Conservation (phyloP, 2,113 vertebrate genomes). For the Lepus americanus region DNA sequence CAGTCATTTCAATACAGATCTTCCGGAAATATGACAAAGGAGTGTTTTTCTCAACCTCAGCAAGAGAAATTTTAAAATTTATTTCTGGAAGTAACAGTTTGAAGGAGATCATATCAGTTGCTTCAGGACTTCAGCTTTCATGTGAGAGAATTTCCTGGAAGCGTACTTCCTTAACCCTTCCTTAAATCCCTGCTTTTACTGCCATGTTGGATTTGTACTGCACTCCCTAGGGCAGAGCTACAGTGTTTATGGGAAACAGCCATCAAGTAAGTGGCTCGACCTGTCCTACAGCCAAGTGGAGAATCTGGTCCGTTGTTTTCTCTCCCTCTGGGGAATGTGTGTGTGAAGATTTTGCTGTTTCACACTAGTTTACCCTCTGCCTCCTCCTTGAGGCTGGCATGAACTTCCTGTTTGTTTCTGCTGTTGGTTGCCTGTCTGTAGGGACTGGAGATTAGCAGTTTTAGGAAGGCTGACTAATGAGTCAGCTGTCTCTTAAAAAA, state of each 20-base stretch:
- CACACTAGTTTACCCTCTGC: neutral
- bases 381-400: neutral
- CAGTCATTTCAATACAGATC: neutral
- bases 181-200: neutral
- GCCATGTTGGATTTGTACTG: constrained; percentile 26
- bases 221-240: constrained; percentile 39
- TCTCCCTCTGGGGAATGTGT: constrained; percentile 77
- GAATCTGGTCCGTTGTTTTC: constrained; percentile 85
- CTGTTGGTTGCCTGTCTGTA: neutral
- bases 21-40: neutral
- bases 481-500: constrained; percentile 16
- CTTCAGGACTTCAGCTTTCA: neutral
- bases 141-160: constrained; percentile 64
- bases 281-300: constrained; percentile 82
- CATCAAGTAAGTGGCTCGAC: constrained; percentile 2
- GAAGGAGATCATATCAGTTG: neutral
- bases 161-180: neutral
- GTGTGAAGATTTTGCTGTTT: constrained; percentile 71
- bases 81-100: neutral
- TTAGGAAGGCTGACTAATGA: neutral
- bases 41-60: neutral
- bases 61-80: neutral
- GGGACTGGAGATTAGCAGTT: neutral
- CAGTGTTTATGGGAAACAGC: constrained; percentile 80
- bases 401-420: neutral